Base-by-base conservation (phyloP, 2,888 invertebrate genomes). In the Balanococcus diminutus region DNA sequence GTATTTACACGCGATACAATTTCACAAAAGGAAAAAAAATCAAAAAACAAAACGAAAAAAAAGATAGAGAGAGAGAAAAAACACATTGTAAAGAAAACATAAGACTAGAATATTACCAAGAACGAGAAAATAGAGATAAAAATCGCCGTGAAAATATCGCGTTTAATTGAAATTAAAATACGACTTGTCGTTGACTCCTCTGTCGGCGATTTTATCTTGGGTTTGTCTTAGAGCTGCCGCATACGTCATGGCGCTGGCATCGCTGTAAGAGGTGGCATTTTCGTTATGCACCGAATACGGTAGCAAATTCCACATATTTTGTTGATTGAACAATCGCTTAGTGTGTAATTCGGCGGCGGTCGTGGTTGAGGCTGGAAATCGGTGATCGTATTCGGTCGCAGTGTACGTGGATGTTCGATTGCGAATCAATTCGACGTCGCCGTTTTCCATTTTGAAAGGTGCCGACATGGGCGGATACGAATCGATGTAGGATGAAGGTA, bases 221-320 rank as follows among this genome's bases (percentile, higher is more conserved):
- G n/a, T 46, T 28, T 75, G 84, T 28, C 84, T 32, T 16, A 84
- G 39, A 6, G 84, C 84, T 31, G 84, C 84, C 31, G 84, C 84
- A 19, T 84, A 84, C 16, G 84, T 84, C 75, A 75, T 84, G 2
- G 84, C 42, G 75, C 39, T 75, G 22, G 75, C 46, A 16, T 84
- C 84, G 31, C n/a, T 82, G 6, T 28, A 51, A 25, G 39, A 6
- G 42, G 42, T 42, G 31, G 75, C 5, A n/a, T 32, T 72, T 72
- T 46, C 84, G 28, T 75, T 84, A 9, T 22, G 72, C 14, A 84
- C 28, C 75, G 84, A 72, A 11, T 39, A 42, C 42, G 67, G 22
- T 72, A 72, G n/a, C 28, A 84, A 84, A 75, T 84, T 84, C 84
- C 84, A 84, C n/a, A 75, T 36, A 31, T 72, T 46, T 16, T 72